These are phyloP conservation scores for Notocelia uddmanniana DNA, from an alignment of 2,888 invertebrate genomes.

Conservation along the genomic window DNA sequence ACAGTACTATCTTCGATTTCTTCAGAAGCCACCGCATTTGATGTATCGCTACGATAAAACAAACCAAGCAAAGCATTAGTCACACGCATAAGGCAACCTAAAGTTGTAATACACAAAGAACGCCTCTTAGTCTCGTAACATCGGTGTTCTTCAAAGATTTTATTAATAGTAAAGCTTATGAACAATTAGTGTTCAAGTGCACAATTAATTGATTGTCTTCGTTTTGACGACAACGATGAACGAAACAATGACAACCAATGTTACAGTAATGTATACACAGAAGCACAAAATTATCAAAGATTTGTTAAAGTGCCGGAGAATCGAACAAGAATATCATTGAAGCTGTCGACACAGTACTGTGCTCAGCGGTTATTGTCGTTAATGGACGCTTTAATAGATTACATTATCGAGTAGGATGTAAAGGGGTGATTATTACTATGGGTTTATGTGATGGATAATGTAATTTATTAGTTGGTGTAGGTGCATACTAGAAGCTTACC, in stretches of 20 bases:
- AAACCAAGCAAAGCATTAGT: slow-evolving; percentile 87
- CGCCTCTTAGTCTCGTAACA: slow-evolving; percentile 79
- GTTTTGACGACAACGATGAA: slow-evolving; percentile 59
- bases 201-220: slow-evolving; percentile 76
- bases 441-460: slow-evolving; percentile 63
- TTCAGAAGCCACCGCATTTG: slow-evolving; percentile 83
- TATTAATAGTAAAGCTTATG: slow-evolving; percentile 83
- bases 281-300: slow-evolving; percentile 80
- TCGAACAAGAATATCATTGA: slow-evolving; percentile 66
- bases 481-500: slow-evolving; percentile 89
- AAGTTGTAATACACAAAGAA: slow-evolving; percentile 71
- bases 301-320: slow-evolving; percentile 79
- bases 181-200: slow-evolving; percentile 83
- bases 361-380: slow-evolving; percentile 75
- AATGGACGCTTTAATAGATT: slow-evolving; percentile 69
- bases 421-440: slow-evolving; percentile 50
- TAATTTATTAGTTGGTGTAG: slow-evolving; percentile 71
- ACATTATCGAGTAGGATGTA: slow-evolving; percentile 69
- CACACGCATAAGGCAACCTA: slow-evolving; percentile 84
- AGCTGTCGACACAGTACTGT: slow-evolving; percentile 79
- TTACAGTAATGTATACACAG: slow-evolving; percentile 81
- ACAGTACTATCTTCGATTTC: slow-evolving; percentile 84
- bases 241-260: slow-evolving; percentile 78
- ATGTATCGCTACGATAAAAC: slow-evolving; percentile 84
- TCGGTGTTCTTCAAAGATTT: slow-evolving; percentile 69